These are phyloP conservation scores for Phrixothrix hirtus DNA, from an alignment of 2,888 invertebrate genomes.

Conservation along the genomic window DNA sequence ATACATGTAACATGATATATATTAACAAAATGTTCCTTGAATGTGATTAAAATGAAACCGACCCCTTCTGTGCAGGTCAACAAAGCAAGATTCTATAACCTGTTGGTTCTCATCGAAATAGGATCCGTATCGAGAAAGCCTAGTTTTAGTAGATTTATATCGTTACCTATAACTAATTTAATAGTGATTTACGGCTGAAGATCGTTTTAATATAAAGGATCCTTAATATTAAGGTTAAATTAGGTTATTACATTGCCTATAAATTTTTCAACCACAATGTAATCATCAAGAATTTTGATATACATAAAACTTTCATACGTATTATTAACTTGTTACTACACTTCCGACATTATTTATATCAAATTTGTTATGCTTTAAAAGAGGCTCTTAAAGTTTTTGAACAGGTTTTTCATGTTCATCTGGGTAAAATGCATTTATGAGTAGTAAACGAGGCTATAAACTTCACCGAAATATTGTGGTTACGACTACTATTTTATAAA, in stretches of 20 bases:
- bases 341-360: too few relatives aligned
- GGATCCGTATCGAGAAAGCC: constrained; percentile 33
- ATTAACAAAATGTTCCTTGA: constrained; percentile 27
- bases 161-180: constrained; percentile 26
- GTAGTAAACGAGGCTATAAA: too few relatives aligned
- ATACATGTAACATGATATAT: constrained; percentile 30
- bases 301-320: too few relatives aligned
- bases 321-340: too few relatives aligned
- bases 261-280: background rate
- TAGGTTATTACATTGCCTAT: background rate
- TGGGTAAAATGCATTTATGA: too few relatives aligned
- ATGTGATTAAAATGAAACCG: constrained; percentile 41
- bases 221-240: constrained; percentile 23
- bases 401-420: too few relatives aligned
- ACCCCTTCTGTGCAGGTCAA: constrained; percentile 39
- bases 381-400: too few relatives aligned
- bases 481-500: too few relatives aligned
- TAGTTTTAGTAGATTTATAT: constrained; percentile 31
- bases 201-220: constrained; percentile 11
- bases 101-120: constrained; percentile 37
- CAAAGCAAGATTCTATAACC: constrained; percentile 36
- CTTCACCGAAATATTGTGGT: too few relatives aligned
- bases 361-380: too few relatives aligned
- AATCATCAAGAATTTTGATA: background rate
- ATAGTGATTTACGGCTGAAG: constrained; percentile 23